These are phyloP conservation scores for Hyperoodon ampullatus DNA, from an alignment of 2,113 vertebrate species.

Conservation along the genomic window DNA sequence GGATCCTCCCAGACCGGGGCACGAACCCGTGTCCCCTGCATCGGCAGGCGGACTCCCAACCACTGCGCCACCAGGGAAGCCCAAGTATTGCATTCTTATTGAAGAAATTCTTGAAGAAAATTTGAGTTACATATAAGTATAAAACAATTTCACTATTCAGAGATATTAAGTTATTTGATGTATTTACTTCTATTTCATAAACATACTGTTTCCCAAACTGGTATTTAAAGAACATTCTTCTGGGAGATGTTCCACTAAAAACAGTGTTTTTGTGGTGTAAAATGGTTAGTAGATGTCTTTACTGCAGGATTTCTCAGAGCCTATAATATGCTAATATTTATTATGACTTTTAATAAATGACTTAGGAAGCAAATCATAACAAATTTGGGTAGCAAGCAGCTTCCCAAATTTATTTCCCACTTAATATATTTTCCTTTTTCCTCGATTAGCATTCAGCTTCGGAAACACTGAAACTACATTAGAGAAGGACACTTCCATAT, in stretches of 20 bases:
- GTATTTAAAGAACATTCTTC: background rate
- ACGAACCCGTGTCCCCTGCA: too few species aligned
- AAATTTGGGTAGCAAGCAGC: background rate
- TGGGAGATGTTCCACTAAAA: background rate
- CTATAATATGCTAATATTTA: background rate
- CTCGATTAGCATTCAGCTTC: background rate
- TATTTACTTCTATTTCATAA: background rate
- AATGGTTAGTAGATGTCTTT: background rate
- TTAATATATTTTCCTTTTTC: background rate
- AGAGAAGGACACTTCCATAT: background rate
- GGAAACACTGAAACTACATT: background rate
- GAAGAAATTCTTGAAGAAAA: constrained; percentile 21
- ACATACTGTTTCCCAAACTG: background rate
- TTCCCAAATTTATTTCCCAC: background rate
- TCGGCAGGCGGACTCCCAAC: too few species aligned
- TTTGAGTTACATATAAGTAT: background rate
- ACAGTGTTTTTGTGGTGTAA: background rate
- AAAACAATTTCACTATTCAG: background rate
- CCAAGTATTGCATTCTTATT: background rate
- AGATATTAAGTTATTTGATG: background rate
- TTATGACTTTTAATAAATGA: background rate
- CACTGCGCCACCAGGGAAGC: too few species aligned
- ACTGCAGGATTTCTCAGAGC: background rate
- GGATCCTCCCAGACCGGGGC: too few species aligned
- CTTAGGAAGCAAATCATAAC: background rate